Base-by-base conservation (phyloP, 2,113 vertebrate genomes). In the Oceanodroma tethys region DNA sequence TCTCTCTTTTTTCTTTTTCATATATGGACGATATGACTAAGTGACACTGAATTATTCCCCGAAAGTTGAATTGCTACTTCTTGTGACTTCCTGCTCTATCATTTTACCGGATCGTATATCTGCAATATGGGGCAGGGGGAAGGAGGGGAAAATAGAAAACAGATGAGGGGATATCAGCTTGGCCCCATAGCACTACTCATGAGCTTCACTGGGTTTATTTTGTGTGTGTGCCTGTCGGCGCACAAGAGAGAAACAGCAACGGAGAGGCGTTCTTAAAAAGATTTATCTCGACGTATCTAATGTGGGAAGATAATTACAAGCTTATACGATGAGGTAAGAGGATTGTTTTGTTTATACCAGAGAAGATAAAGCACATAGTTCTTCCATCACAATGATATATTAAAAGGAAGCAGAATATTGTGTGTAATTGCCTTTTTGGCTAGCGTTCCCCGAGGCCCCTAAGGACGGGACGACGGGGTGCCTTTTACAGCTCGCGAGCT, bases 371-470 rank as follows among this genome's bases (percentile, higher is more conserved):
- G 74, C 86, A 73, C 67, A 10, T 48, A 88, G 40, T 97, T 91
- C 60, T 89, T 40, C 96, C 86, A 42, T 84, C 94, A 42, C 22
- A 21, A 22, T 71, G 86, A 85, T 48, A 43, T 16, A 58, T 55
- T 70, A 34, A 76, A 86, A 88, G 79, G 75, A 81, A 95, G 86
- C 42, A 90, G 88, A 94, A 86, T 83, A 74, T 63, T 81, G 58
- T 32, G 60, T 68, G 45, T 90, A 93, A 95, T 92, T 88, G 92
- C 60, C 62, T 87, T 90, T 80, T 90, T 94, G 96, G 94, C 89
- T 38, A 13, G 60, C 0, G 0, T 13, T 89, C 34, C 34, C 52
- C 0, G 0, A 48, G 58, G 88, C 62, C 82, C 65, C 91, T 10
- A 10, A 26, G 65, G 74, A 45, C 38, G 34, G 52, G 81, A 53